Evolutionary conservation across 2,888 invertebrate species (phyloP).

Genomic region (Monopis laevigella): DNA sequence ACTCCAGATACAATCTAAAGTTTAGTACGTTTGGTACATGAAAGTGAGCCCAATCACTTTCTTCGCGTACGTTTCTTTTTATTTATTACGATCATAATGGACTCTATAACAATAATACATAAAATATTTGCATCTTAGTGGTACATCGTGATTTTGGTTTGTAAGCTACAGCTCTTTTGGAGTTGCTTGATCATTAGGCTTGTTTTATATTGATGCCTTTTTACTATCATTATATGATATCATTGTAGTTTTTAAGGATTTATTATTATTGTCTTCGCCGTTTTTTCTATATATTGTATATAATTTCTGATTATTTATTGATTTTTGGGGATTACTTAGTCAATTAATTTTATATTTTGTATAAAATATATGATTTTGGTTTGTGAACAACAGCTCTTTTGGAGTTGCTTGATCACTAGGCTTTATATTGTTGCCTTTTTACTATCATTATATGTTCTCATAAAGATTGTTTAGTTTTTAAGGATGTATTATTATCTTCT

Average conservation of each 20-base stretch:
- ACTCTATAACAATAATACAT: too few species aligned
- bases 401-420: not conserved
- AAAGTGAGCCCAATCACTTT: conserved; percentile 60
- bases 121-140: conserved; percentile 58
- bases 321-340: too few species aligned
- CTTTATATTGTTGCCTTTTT: conserved; percentile 1
- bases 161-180: not conserved
- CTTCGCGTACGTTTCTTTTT: conserved; percentile 34
- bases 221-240: too few species aligned
- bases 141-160: conserved; percentile 40
- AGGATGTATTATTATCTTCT: too few species aligned
- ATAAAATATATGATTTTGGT: conserved; percentile 29
- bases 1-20: not conserved
- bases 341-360: too few species aligned
- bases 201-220: conserved; percentile 2
- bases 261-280: too few species aligned
- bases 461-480: too few species aligned
- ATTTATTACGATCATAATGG: conserved; percentile 34
- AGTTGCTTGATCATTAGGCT: not conserved
- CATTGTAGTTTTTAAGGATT: too few species aligned
- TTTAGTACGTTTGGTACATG: conserved; percentile 16
- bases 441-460: too few species aligned
- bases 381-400: not conserved
- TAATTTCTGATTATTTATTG: too few species aligned
- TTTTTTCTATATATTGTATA: too few species aligned